A percentile compares a stretch with the other conserved stretches of the same genome.
These are phyloP conservation scores for Ennomos fuscantarius DNA, from an alignment of 2,888 invertebrate genomes.

Conservation along the genomic window DNA sequence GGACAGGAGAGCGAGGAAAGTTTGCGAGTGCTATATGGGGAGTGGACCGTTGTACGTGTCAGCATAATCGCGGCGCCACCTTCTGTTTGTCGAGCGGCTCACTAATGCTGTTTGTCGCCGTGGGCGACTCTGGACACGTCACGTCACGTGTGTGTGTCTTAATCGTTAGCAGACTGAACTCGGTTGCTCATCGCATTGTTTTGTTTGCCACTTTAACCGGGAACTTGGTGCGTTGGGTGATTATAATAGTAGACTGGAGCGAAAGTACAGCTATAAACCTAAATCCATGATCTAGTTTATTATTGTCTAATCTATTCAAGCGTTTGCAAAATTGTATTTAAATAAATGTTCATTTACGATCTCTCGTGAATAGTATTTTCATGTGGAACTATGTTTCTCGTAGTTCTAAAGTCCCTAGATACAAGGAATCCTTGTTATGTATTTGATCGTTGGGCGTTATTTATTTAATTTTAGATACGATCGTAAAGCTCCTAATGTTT, in stretches of 20 bases:
- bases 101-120: conserved; percentile 78
- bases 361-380: not conserved
- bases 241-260: conserved; percentile 58
- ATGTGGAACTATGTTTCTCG: too few species aligned
- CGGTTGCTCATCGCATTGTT: conserved; percentile 70
- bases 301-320: conserved; percentile 23
- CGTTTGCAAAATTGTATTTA: too few species aligned
- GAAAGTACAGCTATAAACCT: conserved; percentile 51
- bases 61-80: conserved; percentile 71
- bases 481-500: conserved; percentile 9
- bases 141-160: conserved; percentile 76
- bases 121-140: conserved; percentile 72
- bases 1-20: conserved; percentile 57
- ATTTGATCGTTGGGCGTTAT: too few species aligned
- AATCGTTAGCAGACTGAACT: conserved; percentile 76
- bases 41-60: conserved; percentile 54
- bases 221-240: conserved; percentile 69
- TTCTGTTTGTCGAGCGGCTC: conserved; percentile 72
- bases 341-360: too few species aligned
- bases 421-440: too few species aligned
- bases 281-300: conserved; percentile 50
- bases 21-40: conserved; percentile 52
- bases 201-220: conserved; percentile 71
- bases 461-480: conserved; percentile 6
- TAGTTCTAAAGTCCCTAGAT: too few species aligned